Conservation (phyloP, 2,888 invertebrate species). For the Ormyrus rosae region DNA sequence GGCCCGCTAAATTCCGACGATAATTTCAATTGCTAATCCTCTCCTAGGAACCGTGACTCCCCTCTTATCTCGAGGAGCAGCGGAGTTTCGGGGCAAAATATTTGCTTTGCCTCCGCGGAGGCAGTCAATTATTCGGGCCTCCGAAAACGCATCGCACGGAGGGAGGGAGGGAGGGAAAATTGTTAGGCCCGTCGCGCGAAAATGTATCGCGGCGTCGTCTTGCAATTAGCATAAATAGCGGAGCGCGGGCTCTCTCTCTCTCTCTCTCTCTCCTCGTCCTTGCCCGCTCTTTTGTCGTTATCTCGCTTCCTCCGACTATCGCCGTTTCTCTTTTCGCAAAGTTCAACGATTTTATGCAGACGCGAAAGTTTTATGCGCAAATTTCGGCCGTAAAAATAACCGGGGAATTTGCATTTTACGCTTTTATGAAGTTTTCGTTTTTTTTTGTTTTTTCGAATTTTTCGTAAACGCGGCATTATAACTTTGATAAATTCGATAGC, state of each 20-base stretch:
- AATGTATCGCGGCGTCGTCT: constrained; percentile 22
- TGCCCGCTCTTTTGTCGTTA: too few relatives aligned
- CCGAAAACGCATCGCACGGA: background rate
- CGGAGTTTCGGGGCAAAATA: constrained; percentile 11
- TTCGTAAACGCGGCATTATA: too few relatives aligned
- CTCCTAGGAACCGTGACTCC: background rate
- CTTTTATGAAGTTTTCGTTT: background rate
- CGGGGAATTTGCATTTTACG: constrained; percentile 1
- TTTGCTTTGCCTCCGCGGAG: background rate
- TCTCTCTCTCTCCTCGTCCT: background rate
- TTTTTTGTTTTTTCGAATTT: too few relatives aligned
- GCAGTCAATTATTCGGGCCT: constrained; percentile 11
- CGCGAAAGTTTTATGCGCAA: constrained; percentile 27
- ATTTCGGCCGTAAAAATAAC: background rate
- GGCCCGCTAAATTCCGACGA: background rate
- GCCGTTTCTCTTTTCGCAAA: background rate
- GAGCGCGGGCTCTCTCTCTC: background rate
- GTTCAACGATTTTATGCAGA: background rate
- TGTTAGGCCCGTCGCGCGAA: constrained; percentile 19
- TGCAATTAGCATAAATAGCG: constrained; percentile 51
- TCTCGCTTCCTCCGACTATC: background rate
- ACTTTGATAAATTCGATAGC: too few relatives aligned
- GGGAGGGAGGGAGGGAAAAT: background rate
- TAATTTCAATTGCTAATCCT: constrained; percentile 43
- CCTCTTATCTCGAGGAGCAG: background rate